These are phyloP conservation scores for Herpetotheres cachinnans DNA, from an alignment of 2,113 vertebrate genomes.

Conservation along the genomic window DNA sequence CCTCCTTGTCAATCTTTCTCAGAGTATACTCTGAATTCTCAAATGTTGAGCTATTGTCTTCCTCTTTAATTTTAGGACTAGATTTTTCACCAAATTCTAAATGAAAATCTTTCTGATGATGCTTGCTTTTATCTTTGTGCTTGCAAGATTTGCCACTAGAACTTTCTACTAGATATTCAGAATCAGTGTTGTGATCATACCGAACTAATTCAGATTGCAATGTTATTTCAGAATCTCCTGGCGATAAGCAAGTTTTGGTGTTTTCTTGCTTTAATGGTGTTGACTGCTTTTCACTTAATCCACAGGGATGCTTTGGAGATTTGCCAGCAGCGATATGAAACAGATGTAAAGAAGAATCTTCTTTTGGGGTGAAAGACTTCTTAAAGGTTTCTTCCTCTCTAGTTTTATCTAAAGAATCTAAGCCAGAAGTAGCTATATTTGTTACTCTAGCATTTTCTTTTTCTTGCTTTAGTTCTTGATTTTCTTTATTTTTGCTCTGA, in stretches of 20 bases:
- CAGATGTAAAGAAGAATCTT: constrained; percentile 93
- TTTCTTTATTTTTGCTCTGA: constrained; percentile 98
- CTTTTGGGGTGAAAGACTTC: constrained; percentile 94
- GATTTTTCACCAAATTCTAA: constrained; percentile 83
- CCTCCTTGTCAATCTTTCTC: constrained; percentile 89
- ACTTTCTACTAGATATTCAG: constrained; percentile 88
- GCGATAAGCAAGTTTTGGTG: constrained; percentile 85
- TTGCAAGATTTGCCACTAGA: constrained; percentile 92
- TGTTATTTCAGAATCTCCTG: constrained; percentile 80
- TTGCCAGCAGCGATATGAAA: constrained; percentile 92
- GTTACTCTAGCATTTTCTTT: constrained; percentile 89
- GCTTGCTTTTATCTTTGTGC: constrained; percentile 96
- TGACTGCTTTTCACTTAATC: constrained; percentile 88
- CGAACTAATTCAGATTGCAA: constrained; percentile 82
- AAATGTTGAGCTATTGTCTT: constrained; percentile 79
- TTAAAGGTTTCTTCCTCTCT: constrained; percentile 93
- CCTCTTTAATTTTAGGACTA: constrained; percentile 85
- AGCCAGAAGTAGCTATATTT: constrained; percentile 73
- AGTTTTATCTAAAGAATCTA: constrained; percentile 86
- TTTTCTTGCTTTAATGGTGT: constrained; percentile 94
- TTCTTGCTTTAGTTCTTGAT: constrained; percentile 88
- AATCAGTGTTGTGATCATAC: constrained; percentile 87
- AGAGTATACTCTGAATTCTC: constrained; percentile 83
- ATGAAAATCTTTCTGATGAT: constrained; percentile 88
- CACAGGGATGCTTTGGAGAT: constrained; percentile 90